Conservation (phyloP, 92 coral and sea anemone genomes). For the Zoanthus sociatus region DNA sequence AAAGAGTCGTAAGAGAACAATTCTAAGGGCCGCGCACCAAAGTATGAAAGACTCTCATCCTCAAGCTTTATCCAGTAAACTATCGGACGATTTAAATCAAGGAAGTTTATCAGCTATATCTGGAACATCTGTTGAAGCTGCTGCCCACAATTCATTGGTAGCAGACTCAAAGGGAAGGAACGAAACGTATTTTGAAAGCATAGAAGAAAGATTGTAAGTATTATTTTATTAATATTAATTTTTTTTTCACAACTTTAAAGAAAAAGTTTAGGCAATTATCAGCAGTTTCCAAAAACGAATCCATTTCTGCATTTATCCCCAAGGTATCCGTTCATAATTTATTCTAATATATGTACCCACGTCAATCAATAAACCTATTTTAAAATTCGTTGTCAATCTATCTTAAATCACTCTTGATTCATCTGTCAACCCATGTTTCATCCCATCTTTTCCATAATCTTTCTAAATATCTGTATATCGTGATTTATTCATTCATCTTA, state of each 20-base stretch:
- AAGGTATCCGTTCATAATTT: no score
- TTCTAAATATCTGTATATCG: not conserved
- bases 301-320: no score
- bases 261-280: no score
- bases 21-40: constrained; percentile 60
- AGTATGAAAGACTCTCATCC: constrained; percentile 59
- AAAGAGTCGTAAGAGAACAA: constrained; percentile 65
- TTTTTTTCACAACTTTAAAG: no score
- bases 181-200: not conserved
- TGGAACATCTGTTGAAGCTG: constrained; percentile 39
- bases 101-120: constrained; percentile 50
- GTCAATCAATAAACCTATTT: not conserved
- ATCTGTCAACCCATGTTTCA: not conserved
- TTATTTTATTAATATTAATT: not conserved
- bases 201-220: not conserved
- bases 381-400: not conserved
- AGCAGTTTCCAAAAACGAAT: no score
- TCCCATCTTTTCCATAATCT: not conserved
- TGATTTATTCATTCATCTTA: not conserved
- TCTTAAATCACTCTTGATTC: not conserved
- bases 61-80: constrained; percentile 36
- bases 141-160: constrained; percentile 17
- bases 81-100: constrained; percentile 28
- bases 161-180: constrained; percentile 4
- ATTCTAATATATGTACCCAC: not conserved